Base-by-base conservation (phyloP, 23 tunicate species). In the Clavelina lepadiformis region DNA sequence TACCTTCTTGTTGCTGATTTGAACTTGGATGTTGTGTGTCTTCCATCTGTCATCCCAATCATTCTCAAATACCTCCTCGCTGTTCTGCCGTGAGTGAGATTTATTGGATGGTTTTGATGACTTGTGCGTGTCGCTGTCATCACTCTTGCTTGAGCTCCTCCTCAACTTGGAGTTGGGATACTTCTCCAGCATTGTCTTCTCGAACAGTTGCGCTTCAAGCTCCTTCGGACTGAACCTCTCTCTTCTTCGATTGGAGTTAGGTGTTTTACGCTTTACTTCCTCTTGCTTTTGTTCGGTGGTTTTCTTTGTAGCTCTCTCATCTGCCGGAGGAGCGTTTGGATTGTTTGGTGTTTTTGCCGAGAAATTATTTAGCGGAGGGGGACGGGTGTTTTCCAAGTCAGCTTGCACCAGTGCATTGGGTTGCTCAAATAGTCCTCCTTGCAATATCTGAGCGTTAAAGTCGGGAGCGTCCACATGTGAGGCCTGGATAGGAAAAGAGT, bases 21-120 rank as follows among this genome's bases (percentile, higher is more conserved):
- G 54, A n/a, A 65, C 71, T 38, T 65, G 37, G 13, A 65, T 31
- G 28, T 65, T 65, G 44, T 65, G 71, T n/a, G 71, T 65, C 24
- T 41, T 65, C 71, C 71, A 65, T 21, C 71, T 5, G 19, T 65
- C 53, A 30, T 65, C 71, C 5, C 30, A 41, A 25, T 65, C 71
- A 38, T 38, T 41, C 30, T 66, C 72, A 46, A 66, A 66, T 3
- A 66, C 72, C 3, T 66, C 72, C 47, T 46, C 72, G 47, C 57
- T 66, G 11, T 33, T 28, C 31, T 8, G 50, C 51, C 68, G 49
- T 44, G 46, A 36, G 26, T 8, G 29, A 45, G 72, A 15, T 19
- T 23, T 6, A 37, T 46, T 46, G 3, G 57, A 15, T 19, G 34
- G 18, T 22, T 24, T 26, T 4, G 27, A 20, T 3, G 21, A 22